A percentile compares a stretch with the other conserved stretches of the same genome.
phyloP scores from a whole-genome alignment of 2,113 vertebrate species.

The Spea bombifrons region DNA sequence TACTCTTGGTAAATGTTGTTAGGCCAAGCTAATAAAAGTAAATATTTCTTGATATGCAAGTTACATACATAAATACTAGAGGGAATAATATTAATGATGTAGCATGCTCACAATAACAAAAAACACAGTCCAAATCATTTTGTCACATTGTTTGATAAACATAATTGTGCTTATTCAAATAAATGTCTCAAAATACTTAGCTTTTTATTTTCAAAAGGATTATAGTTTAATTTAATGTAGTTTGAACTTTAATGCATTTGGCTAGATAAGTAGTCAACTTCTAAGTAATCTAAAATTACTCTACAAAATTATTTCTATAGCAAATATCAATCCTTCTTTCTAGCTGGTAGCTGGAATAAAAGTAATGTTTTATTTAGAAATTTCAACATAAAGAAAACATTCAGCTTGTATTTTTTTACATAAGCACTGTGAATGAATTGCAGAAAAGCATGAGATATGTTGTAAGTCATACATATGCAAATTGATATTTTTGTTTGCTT shows the following conservation, averaged over 20 bases:
- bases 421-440: slow-evolving; percentile 25
- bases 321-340: slow-evolving; percentile 12
- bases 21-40: too few relatives aligned
- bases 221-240: slow-evolving; percentile 14
- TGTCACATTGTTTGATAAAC: not conserved
- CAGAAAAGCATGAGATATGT: slow-evolving; percentile 6
- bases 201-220: not conserved
- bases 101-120: not conserved
- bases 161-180: not conserved
- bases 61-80: too few relatives aligned
- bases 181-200: not conserved
- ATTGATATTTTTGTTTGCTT: slow-evolving; percentile 35
- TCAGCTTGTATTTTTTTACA: slow-evolving; percentile 13
- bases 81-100: not conserved
- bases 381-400: slow-evolving; percentile 21
- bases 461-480: slow-evolving; percentile 40
- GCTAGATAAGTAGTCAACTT: not conserved
- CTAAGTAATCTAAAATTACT: slow-evolving; percentile 11
- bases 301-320: not conserved
- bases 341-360: slow-evolving; percentile 27
- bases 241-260: slow-evolving; percentile 22
- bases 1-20: too few relatives aligned
- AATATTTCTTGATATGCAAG: too few relatives aligned
- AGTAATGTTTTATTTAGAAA: slow-evolving; percentile 30
- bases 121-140: not conserved